Evolutionary conservation across 2,113 vertebrate genomes (phyloP).

Genomic region (Bambusicola thoracicus): DNA sequence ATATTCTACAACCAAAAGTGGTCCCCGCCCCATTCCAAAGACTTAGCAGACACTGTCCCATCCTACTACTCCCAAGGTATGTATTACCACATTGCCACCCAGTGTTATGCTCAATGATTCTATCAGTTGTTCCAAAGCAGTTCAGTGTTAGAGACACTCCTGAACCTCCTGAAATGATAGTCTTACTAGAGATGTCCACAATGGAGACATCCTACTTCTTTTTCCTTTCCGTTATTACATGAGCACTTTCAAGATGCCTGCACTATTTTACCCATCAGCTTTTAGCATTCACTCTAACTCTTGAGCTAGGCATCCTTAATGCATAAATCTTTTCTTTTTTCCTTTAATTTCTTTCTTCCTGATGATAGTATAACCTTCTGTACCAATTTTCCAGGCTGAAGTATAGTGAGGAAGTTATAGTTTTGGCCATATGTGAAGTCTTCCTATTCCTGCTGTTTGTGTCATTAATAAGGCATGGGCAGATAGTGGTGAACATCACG

Average conservation of each 20-base stretch:
- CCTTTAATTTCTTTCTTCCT: background rate
- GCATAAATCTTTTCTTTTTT: accelerated
- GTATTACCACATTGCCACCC: background rate
- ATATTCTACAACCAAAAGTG: background rate
- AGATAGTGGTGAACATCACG: background rate
- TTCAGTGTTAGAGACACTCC: too few relatives aligned
- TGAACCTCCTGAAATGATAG: background rate
- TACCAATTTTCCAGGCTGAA: background rate
- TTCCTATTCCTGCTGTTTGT: background rate
- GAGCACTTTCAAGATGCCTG: background rate
- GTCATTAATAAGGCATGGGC: background rate
- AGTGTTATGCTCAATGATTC: background rate
- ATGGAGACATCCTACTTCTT: background rate
- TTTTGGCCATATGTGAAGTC: background rate
- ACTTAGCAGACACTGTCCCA: background rate
- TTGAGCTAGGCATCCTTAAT: background rate
- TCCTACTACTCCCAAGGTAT: background rate
- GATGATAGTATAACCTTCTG: background rate
- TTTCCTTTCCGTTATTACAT: background rate
- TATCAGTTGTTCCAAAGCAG: background rate
- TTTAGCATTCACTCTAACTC: background rate
- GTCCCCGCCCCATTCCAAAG: background rate
- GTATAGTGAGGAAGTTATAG: background rate
- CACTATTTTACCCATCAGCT: background rate
- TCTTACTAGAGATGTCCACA: background rate